Percentiles rank a stretch among this genome's conserved stretches.
These are phyloP conservation scores for Phortica variegata DNA, from an alignment of 1,140 invertebrate species.

Conservation along the genomic window DNA sequence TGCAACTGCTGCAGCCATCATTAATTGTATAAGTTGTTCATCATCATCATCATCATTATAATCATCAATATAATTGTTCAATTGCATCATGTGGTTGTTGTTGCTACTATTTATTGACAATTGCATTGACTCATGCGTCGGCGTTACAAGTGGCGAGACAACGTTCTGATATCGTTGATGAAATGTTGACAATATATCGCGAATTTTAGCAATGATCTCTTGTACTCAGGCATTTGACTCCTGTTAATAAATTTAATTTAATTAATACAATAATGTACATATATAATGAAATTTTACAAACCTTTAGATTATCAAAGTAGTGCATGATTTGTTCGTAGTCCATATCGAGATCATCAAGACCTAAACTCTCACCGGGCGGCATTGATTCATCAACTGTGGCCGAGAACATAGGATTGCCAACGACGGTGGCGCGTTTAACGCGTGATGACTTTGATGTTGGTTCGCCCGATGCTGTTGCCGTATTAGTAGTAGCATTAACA, in stretches of 20 bases:
- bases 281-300: slow-evolving; percentile 50
- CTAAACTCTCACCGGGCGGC: slow-evolving; percentile 61
- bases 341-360: slow-evolving; percentile 83
- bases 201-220: slow-evolving; percentile 76
- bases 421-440: slow-evolving; percentile 78
- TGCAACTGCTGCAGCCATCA: slow-evolving; percentile 33
- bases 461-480: too few species aligned
- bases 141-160: slow-evolving; percentile 36
- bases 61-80: too few species aligned
- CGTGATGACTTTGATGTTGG: slow-evolving; percentile 59
- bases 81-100: slow-evolving; percentile 1
- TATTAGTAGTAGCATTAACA: slow-evolving; percentile 31
- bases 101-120: slow-evolving; percentile 37
- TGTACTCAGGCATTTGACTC: slow-evolving; percentile 77
- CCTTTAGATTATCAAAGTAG: slow-evolving; percentile 96
- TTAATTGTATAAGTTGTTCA: slow-evolving; percentile 21
- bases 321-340: slow-evolving; percentile 97
- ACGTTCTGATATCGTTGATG: slow-evolving; percentile 64
- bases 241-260: slow-evolving; percentile 43
- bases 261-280: slow-evolving; percentile 37
- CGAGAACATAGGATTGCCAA: slow-evolving; percentile 85
- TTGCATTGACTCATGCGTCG: slow-evolving; percentile 39
- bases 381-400: slow-evolving; percentile 58
- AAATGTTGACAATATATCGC: slow-evolving; percentile 71
- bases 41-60: slow-evolving; percentile 27